Evolutionary conservation across 2,888 invertebrate genomes (phyloP).

Genomic region (Quadroppia sp.): DNA sequence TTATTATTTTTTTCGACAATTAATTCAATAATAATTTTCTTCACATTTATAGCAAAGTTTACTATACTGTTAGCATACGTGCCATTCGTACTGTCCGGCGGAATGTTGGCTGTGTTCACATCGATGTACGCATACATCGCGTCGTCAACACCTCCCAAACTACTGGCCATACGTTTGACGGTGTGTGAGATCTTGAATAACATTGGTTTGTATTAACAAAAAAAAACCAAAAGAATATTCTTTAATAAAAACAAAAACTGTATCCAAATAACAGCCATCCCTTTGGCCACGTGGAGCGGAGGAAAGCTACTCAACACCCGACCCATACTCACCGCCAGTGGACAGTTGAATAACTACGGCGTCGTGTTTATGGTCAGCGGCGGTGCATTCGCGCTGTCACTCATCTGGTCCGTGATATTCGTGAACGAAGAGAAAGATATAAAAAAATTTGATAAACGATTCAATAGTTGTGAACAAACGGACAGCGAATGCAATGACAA

Average conservation of each 20-base stretch:
- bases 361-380: slow-evolving; percentile 16
- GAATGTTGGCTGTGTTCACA: slow-evolving; percentile 7
- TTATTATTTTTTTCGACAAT: background rate
- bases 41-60: background rate
- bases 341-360: slow-evolving; percentile 25
- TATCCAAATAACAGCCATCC: slow-evolving; percentile 10
- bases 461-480: too few species aligned
- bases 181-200: background rate
- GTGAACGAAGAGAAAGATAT: slow-evolving; percentile 28
- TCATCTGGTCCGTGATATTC: background rate
- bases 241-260: too few species aligned
- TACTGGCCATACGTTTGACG: background rate
- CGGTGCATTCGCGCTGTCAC: background rate
- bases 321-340: background rate
- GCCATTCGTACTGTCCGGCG: slow-evolving; percentile 13
- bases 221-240: too few species aligned
- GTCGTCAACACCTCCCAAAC: slow-evolving; percentile 30
- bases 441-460: too few species aligned
- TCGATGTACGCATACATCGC: slow-evolving; percentile 25
- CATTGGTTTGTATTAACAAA: too few species aligned
- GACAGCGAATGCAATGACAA: too few species aligned
- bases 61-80: background rate
- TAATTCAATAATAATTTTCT: background rate
- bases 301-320: background rate
- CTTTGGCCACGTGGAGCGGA: slow-evolving; percentile 5